phyloP scores from a whole-genome alignment of 2,888 invertebrate genomes.

The Dorcus hopei region DNA sequence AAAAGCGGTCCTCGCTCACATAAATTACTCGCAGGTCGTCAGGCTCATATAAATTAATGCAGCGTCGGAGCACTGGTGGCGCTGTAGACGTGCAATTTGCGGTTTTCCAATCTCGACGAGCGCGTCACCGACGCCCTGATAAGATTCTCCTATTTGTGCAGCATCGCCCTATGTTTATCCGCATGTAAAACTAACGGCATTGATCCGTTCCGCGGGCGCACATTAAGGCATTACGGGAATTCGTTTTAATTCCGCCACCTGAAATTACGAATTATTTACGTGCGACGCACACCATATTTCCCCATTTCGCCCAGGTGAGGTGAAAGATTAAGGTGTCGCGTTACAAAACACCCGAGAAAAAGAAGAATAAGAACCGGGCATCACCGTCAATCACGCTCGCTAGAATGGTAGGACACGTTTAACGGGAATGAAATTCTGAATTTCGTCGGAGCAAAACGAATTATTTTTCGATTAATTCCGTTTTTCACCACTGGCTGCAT shows the following conservation, averaged over 20 bases:
- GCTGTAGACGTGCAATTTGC: background rate
- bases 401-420: no score
- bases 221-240: background rate
- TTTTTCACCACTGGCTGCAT: no score
- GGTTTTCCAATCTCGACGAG: constrained; percentile 7
- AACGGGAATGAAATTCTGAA: no score
- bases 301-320: no score
- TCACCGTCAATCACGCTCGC: no score
- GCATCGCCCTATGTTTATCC: background rate
- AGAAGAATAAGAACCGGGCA: no score
- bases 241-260: background rate
- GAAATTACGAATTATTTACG: background rate
- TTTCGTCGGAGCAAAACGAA: no score
- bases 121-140: constrained; percentile 8
- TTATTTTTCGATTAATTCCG: no score
- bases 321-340: no score
- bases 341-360: no score
- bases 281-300: no score
- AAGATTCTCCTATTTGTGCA: constrained; percentile 10
- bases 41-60: constrained; percentile 7
- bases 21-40: constrained; percentile 1
- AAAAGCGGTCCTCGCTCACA: background rate
- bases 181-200: background rate
- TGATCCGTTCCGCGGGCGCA: background rate
- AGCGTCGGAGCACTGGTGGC: background rate